These are phyloP conservation scores for Callopanchax toddi DNA, from an alignment of 2,113 vertebrate species.

Conservation along the genomic window DNA sequence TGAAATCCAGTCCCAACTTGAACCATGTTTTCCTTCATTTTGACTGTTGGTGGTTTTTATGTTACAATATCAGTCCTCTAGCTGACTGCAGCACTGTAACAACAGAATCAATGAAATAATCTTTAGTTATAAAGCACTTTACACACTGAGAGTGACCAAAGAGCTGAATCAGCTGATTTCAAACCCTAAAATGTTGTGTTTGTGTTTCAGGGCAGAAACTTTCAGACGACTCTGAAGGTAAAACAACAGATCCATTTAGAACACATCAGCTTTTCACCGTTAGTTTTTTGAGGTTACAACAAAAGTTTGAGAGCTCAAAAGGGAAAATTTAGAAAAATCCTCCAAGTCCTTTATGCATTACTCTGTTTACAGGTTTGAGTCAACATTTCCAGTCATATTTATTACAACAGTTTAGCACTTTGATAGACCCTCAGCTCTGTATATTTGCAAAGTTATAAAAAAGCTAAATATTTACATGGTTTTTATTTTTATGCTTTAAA, in stretches of 20 bases:
- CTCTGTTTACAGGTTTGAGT: neutral
- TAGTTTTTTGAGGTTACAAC: too few relatives aligned
- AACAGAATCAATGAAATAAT: too few relatives aligned
- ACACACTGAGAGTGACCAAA: too few relatives aligned
- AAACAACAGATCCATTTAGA: neutral
- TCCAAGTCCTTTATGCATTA: neutral
- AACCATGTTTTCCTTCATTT: constrained; percentile 9
- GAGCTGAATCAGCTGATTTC: too few relatives aligned
- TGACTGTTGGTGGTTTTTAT: constrained; percentile 62
- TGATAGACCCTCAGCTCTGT: too few relatives aligned
- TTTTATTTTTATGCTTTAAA: neutral
- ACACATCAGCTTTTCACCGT: neutral
- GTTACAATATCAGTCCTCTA: constrained; percentile 40
- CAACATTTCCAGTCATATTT: too few relatives aligned
- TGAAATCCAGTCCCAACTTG: constrained; percentile 19
- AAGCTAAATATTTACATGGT: neutral
- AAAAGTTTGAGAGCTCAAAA: neutral
- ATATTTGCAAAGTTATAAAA: too few relatives aligned
- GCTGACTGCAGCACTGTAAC: constrained; percentile 61
- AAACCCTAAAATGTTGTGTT: too few relatives aligned
- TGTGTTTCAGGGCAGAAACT: neutral
- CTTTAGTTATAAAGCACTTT: too few relatives aligned
- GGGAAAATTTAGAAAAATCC: neutral
- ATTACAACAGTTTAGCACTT: too few relatives aligned
- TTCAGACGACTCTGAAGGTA: neutral